Base-by-base conservation (phyloP, 2,113 vertebrate species). In the Solea solea region DNA sequence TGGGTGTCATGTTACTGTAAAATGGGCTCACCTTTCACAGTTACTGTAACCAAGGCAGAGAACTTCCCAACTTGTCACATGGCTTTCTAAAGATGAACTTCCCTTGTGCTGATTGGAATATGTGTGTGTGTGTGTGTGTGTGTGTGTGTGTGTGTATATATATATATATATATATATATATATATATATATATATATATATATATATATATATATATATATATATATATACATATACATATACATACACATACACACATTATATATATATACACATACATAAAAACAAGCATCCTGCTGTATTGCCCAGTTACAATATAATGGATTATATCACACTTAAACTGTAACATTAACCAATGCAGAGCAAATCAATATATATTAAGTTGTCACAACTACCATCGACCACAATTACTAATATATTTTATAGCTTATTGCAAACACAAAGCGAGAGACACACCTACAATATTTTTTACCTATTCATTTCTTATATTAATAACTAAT, bases 21-120 rank as follows among this genome's bases (percentile, higher is more conserved):
- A 82, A 69, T 50, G 49, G 69, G 72, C 63, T 90, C 75, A 64
- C 61, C 74, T 92, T 92, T 89, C 86, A 83, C 82, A 46, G 69
- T 89, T 86, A 81, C 83, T 1, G 89, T 88, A 90, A 90, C 86
- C 87, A 89, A 89, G 86, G 69, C 74, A 81, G 69, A 90, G 86
- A 83, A 87, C 87, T 87, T 89, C 77, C 84, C 66, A 15, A 41
- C 77, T 74, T 78, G 74, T 80, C 80, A 81, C 54, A 64, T 8
- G 12, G 53, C 21, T 49, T 61, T 70, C 57, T 27, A 25, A 25
- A 76, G 42, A 27, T 58, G 62, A 82, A 64, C 62, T 9, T 57
- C 49, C 27, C 15, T 14, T 44, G 12, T 67, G 16, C 62, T 63
- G 27, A 53, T 77, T 63, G 61, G 25, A 84, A 70, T 71, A 15